Conservation (phyloP, 2,797 vertebrate species). For the Uromys caudimaculatus region DNA sequence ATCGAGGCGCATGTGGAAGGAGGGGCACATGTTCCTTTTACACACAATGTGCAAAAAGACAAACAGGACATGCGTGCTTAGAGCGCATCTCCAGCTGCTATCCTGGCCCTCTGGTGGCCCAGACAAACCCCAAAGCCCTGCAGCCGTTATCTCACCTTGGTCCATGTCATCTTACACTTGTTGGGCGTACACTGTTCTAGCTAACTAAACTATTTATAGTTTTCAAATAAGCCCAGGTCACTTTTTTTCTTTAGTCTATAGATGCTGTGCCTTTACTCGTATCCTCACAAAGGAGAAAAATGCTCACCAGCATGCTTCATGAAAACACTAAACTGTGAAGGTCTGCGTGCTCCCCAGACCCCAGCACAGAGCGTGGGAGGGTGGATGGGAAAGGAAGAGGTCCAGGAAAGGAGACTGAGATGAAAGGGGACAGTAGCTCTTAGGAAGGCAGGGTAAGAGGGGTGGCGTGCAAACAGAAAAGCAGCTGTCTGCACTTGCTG, state of each 20-base stretch:
- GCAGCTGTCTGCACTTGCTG: too few species aligned
- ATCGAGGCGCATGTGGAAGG: not conserved
- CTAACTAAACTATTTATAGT: conserved; percentile 19
- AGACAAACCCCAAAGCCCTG: not conserved
- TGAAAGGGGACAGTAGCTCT: not conserved
- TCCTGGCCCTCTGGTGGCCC: not conserved
- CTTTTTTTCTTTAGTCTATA: not conserved
- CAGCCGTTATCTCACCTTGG: not conserved
- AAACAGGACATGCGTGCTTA: too few species aligned
- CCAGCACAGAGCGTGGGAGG: not conserved
- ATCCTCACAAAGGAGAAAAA: not conserved
- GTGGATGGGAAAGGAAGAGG: not conserved
- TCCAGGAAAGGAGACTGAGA: not conserved
- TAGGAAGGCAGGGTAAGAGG: not conserved
- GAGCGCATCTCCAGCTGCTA: not conserved
- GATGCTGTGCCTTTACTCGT: conserved; percentile 3
- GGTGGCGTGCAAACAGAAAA: not conserved
- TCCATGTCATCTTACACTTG: not conserved
- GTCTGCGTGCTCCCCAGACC: not conserved
- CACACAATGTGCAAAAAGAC: not conserved
- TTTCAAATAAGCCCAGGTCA: conserved; percentile 22
- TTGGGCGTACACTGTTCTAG: conserved; percentile 13
- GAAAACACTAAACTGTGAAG: conserved; percentile 25
- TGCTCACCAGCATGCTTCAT: not conserved
- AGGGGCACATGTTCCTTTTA: not conserved